phyloP scores from a whole-genome alignment of 2,113 vertebrate species.

The Cyanoramphus novaezelandiae region DNA sequence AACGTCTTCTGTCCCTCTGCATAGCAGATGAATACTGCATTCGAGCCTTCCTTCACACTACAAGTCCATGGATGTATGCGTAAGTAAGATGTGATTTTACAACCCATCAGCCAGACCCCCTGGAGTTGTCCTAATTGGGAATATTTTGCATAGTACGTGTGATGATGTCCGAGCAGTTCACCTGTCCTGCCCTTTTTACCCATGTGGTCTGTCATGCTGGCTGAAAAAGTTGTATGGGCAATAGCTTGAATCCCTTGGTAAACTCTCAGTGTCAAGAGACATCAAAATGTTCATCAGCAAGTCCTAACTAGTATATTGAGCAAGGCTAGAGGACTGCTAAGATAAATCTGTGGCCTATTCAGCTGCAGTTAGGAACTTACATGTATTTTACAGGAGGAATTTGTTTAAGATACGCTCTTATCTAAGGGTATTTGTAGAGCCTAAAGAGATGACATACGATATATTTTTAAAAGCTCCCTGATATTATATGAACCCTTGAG shows the following conservation, averaged over 20 bases:
- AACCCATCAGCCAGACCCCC: background rate
- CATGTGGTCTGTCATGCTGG: background rate
- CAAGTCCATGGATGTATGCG: background rate
- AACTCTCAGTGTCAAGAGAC: background rate
- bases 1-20: background rate
- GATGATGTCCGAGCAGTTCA: background rate
- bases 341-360: background rate
- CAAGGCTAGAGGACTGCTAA: background rate
- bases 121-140: background rate
- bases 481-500: slow-evolving; percentile 10
- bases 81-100: background rate
- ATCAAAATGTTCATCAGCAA: background rate
- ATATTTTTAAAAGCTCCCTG: slow-evolving; percentile 19
- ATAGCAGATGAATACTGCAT: accelerated
- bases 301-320: background rate
- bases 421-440: background rate
- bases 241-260: background rate
- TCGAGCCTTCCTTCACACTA: background rate
- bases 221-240: background rate
- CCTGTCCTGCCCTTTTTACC: background rate
- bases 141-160: accelerated
- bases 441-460: slow-evolving; percentile 13
- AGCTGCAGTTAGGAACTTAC: background rate
- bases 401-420: slow-evolving; percentile 43
- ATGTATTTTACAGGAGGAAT: background rate